phyloP scores from a whole-genome alignment of 2,797 vertebrate genomes.

The Hemibagrus guttatus region DNA sequence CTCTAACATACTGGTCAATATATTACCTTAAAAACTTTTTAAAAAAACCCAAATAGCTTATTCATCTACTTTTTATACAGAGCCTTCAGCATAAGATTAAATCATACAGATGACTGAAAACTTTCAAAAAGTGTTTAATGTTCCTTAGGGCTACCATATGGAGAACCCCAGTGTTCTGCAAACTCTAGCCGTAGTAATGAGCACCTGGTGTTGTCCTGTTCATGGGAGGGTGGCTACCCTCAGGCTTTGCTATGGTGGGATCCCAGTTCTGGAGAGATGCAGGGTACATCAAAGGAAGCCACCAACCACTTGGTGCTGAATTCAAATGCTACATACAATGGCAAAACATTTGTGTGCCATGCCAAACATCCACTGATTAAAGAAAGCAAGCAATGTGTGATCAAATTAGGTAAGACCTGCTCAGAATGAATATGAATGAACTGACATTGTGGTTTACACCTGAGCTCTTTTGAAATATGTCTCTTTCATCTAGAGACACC shows the following conservation, averaged over 20 bases:
- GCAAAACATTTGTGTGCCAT: constrained; percentile 77
- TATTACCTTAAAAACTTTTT: not conserved
- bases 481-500: constrained; percentile 75
- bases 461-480: not conserved
- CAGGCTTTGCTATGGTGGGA: constrained; percentile 80
- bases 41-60: not conserved
- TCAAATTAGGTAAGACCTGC: constrained; percentile 78
- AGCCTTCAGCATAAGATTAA: not conserved
- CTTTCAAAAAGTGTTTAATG: not conserved
- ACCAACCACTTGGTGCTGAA: constrained; percentile 75
- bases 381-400: constrained; percentile 69
- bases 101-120: not conserved
- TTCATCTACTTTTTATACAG: not conserved
- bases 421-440: not conserved
- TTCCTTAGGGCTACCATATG: constrained; percentile 75
- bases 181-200: constrained; percentile 75
- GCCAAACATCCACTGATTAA: constrained; percentile 80
- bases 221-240: constrained; percentile 84
- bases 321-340: constrained; percentile 67
- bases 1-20: not conserved
- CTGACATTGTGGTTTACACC: not conserved
- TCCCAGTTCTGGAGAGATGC: constrained; percentile 60
- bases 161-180: constrained; percentile 76
- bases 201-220: constrained; percentile 83
- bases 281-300: constrained; percentile 70